phyloP scores from a whole-genome alignment of 1,140 invertebrate species.

The Euura lappo region DNA sequence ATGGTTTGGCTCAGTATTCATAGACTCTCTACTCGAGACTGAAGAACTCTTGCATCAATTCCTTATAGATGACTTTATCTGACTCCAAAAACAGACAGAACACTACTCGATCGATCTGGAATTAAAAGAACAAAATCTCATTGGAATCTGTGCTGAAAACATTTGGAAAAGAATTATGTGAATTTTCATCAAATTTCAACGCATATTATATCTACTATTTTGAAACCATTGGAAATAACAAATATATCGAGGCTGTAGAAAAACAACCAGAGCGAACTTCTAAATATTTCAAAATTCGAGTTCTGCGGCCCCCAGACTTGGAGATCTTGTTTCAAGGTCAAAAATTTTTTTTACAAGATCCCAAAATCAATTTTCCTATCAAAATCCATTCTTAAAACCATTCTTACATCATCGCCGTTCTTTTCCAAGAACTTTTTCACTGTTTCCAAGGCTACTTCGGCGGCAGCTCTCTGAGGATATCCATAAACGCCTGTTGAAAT shows the following conservation, averaged over 20 bases:
- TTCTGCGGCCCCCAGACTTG: too few species aligned
- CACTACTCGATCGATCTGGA: constrained; percentile 76
- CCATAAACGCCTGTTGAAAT: constrained; percentile 88
- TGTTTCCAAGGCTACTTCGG: constrained; percentile 73
- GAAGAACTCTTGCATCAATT: constrained; percentile 76
- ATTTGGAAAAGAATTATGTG: constrained; percentile 10
- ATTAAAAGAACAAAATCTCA: constrained; percentile 33
- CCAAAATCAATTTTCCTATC: too few species aligned
- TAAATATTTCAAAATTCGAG: too few species aligned
- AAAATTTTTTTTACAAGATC: background rate
- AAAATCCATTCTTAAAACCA: background rate
- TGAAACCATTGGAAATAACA: too few species aligned
- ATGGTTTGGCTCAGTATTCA: too few species aligned
- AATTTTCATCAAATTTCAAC: constrained; percentile 15
- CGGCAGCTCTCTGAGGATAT: constrained; percentile 79
- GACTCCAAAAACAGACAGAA: constrained; percentile 80
- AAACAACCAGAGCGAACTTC: too few species aligned
- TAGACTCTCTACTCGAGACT: constrained; percentile 46
- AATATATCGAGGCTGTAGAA: too few species aligned
- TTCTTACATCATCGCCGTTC: constrained; percentile 61
- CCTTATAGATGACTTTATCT: constrained; percentile 79
- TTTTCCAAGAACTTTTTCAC: constrained; percentile 72
- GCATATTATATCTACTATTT: too few species aligned
- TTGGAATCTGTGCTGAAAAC: too few species aligned
- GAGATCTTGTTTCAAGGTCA: too few species aligned